phyloP scores from a whole-genome alignment of 2,888 invertebrate species.

The Nemurella pictetii region DNA sequence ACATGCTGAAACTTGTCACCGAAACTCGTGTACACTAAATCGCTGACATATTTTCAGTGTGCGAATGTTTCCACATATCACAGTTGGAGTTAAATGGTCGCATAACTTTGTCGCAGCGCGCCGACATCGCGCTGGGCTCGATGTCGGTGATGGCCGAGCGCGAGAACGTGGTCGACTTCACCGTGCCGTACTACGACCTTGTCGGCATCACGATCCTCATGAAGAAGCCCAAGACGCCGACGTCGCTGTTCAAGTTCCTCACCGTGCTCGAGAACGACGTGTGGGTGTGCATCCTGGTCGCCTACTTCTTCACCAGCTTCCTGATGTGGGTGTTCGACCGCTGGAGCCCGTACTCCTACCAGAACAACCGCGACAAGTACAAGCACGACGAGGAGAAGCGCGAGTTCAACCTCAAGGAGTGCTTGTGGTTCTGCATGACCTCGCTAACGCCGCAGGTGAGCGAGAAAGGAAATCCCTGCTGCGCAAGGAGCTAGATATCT shows the following conservation, averaged over 20 bases:
- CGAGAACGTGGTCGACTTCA: constrained; percentile 96
- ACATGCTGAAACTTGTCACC: too few relatives aligned
- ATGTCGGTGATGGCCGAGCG: constrained; percentile 97
- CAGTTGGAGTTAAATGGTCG: too few relatives aligned
- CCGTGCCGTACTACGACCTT: constrained; percentile 96
- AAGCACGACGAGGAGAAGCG: constrained; percentile 91
- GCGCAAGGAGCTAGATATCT: too few relatives aligned
- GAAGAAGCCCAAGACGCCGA: constrained; percentile 85
- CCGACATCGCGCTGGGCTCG: constrained; percentile 92
- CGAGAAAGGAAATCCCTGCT: not conserved
- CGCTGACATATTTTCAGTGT: too few relatives aligned
- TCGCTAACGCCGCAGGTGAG: constrained; percentile 84
- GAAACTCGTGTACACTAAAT: too few relatives aligned
- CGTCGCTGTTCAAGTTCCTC: constrained; percentile 94
- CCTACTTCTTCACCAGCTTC: constrained; percentile 92
- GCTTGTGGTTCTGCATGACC: constrained; percentile 99
- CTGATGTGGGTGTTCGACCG: constrained; percentile 96
- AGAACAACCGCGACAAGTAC: constrained; percentile 90
- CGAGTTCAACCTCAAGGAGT: constrained; percentile 93
- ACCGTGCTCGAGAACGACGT: constrained; percentile 95
- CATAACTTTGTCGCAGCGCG: constrained; percentile 66
- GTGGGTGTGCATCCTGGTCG: constrained; percentile 94
- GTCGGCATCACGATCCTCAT: constrained; percentile 97
- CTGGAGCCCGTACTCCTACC: constrained; percentile 96
- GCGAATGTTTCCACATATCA: too few relatives aligned